Evolutionary conservation across 2,113 vertebrate species (phyloP), one percentile per base, ranked within the genome.

Genomic region (Mirounga angustirostris): DNA sequence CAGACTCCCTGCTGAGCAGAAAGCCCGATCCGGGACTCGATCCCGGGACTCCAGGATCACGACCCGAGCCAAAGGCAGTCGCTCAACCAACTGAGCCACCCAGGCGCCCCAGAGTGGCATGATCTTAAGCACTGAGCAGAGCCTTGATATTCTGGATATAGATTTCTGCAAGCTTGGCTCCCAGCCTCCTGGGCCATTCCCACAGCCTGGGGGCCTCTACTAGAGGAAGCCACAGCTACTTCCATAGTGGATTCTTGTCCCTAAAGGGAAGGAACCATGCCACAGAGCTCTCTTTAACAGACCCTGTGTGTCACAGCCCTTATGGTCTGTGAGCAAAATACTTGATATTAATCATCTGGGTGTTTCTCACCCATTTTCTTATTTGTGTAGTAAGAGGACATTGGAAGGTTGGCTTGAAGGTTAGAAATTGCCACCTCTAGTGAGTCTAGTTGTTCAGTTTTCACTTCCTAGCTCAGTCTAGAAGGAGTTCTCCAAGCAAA

Each of bases 361-460:
- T 67, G 30, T 84, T 94, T 91, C 40, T 93, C 46, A 82, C 43
- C 50, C 89, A 19, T 89, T 92, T 36, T 82, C 46, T 92, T 81
- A 26, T 21, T 30, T 30, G 16, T 81, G 18, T 61, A 82, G 16
- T 61, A 73, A 73, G 59, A 83, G 61, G 30, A 84, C 61, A 2
- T 33, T 67, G 40, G 91, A 84, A 83, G 40, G 46, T 43, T 58
- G 46, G 4, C 43, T 54, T n/a, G 26, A 80, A 96, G 43, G 46
- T 93, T 85, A 86, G 26, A 65, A 54, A 36, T 59, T 95, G 50
- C 56, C 10, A 6, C 52, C 24, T 94, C 46, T 69, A n/a, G 52
- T 52, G 52, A 92, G n/a, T 58, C 24, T 13, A 10, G 18, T 92
- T 94, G 18, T n/a, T 93, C 14, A 9, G 46, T 96, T 83, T 93